These are phyloP conservation scores for Spatula versicolor DNA, from an alignment of 2,797 vertebrate genomes.

Conservation along the genomic window DNA sequence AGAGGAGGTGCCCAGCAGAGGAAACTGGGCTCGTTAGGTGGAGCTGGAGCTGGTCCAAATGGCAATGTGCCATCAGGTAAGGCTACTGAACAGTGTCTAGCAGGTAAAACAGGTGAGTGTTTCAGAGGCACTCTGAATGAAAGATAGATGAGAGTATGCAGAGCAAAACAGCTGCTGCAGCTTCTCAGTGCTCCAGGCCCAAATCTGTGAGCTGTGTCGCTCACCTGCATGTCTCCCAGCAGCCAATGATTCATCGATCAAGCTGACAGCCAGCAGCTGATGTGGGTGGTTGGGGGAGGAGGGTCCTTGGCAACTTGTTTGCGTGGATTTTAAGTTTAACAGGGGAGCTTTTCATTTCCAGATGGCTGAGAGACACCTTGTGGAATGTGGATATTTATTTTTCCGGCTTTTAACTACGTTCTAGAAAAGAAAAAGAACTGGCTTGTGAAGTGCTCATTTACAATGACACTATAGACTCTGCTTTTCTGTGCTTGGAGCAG, in stretches of 20 bases:
- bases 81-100: not conserved
- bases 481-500: not conserved
- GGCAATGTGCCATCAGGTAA: rapidly evolving
- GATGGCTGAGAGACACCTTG: slow-evolving; percentile 29
- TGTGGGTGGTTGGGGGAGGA: not conserved
- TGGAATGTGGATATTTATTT: slow-evolving; percentile 14
- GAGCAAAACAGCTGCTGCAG: not conserved
- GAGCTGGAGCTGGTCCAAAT: not conserved
- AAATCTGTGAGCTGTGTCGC: not conserved
- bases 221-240: not conserved
- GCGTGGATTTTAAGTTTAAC: not conserved
- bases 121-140: not conserved
- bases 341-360: slow-evolving; percentile 8
- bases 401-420: not conserved
- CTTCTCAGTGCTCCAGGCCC: not conserved
- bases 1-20: not conserved
- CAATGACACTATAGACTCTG: not conserved
- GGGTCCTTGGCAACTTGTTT: not conserved
- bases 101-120: not conserved
- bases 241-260: not conserved
- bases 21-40: not conserved
- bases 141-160: not conserved
- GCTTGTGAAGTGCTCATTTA: not conserved
- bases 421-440: not conserved
- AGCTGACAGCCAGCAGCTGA: not conserved